Percentiles rank a stretch among this genome's conserved stretches.
These are phyloP conservation scores for Blennius ocellaris DNA, from an alignment of 2,113 vertebrate genomes.

Conservation along the genomic window DNA sequence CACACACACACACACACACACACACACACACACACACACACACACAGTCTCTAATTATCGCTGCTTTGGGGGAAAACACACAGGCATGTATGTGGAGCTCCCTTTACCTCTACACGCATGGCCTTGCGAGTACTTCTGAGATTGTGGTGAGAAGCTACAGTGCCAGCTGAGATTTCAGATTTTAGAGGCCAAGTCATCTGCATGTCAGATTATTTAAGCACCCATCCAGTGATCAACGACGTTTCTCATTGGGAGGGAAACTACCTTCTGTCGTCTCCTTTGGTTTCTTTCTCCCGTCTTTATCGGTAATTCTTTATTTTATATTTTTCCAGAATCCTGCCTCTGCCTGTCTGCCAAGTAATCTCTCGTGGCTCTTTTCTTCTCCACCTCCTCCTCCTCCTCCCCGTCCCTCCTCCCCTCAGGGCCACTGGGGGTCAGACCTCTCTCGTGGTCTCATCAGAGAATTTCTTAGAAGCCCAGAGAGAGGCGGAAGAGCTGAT, in stretches of 20 bases:
- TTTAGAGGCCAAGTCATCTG: conserved; percentile 11
- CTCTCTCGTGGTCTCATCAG: conserved; percentile 66
- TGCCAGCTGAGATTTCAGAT: conserved; percentile 32
- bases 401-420: conserved; percentile 9
- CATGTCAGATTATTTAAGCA: conserved; percentile 16
- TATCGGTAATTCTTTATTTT: conserved; percentile 4
- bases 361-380: conserved; percentile 48
- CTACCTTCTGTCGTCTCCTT: no score
- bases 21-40: conserved; percentile 60
- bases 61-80: conserved; percentile 43
- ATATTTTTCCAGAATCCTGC: conserved; percentile 17
- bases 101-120: no score
- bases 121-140: neutral
- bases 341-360: conserved; percentile 26
- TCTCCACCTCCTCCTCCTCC: conserved; percentile 9
- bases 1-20: conserved; percentile 60
- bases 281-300: conserved; percentile 14
- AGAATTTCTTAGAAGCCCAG: conserved; percentile 61
- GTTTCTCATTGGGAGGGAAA: neutral
- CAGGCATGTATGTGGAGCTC: conserved; percentile 4
- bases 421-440: conserved; percentile 43
- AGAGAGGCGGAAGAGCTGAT: conserved; percentile 44
- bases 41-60: conserved; percentile 63
- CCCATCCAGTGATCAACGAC: neutral
- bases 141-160: conserved; percentile 18